Conservation (phyloP, 2,797 vertebrate genomes). For the Xenopus petersii region DNA sequence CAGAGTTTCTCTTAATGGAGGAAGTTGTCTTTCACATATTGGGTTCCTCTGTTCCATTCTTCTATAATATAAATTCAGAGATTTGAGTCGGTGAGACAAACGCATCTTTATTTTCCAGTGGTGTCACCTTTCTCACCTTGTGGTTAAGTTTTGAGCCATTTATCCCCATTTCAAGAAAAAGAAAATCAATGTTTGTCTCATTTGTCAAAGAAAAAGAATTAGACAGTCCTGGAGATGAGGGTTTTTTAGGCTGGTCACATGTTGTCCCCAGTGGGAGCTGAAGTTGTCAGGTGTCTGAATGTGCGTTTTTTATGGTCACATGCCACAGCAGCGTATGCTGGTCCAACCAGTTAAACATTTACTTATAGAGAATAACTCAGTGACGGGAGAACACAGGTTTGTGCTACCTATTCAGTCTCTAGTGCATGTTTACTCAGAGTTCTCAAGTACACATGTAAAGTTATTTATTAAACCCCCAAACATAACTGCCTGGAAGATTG, state of each 20-base stretch:
- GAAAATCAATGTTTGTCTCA: conserved; percentile 5
- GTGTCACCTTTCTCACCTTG: conserved; percentile 71
- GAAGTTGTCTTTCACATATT: conserved; percentile 50
- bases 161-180: conserved; percentile 69
- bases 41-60: conserved; percentile 1
- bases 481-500: no score
- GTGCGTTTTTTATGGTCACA: conserved; percentile 42
- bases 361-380: conserved; percentile 43
- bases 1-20: conserved; percentile 62
- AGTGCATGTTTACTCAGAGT: no score
- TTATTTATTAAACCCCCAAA: no score
- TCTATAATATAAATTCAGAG: accelerated
- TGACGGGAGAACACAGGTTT: neutral
- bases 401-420: no score
- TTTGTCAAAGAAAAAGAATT: neutral
- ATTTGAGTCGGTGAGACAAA: accelerated
- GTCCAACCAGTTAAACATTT: conserved; percentile 68
- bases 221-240: no score
- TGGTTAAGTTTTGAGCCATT: conserved; percentile 64
- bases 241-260: neutral
- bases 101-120: conserved; percentile 54
- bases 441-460: no score
- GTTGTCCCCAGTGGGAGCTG: conserved; percentile 24
- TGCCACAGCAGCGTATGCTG: conserved; percentile 30
- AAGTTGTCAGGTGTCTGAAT: conserved; percentile 19